Evolutionary conservation across 2,113 vertebrate genomes (phyloP).

Genomic region (Lamprologus tigripictilis): DNA sequence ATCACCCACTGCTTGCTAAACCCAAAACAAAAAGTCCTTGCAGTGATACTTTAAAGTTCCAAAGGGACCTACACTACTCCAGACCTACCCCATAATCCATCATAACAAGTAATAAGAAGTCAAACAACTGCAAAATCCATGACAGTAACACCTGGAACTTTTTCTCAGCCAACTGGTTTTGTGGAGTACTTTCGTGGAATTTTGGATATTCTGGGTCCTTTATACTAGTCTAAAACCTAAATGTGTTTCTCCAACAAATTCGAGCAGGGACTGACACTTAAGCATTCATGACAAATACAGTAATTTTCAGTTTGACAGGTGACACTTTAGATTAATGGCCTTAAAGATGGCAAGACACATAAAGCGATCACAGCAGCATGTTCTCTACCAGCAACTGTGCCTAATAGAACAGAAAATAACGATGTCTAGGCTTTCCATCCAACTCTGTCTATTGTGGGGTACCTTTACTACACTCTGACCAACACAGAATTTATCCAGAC

Average conservation of each 20-base stretch:
- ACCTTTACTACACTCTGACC: not conserved
- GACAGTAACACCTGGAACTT: not conserved
- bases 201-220: not conserved
- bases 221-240: not conserved
- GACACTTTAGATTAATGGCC: not conserved
- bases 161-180: not conserved
- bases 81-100: not conserved
- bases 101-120: not conserved
- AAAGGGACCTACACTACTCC: not conserved
- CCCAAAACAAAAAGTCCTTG: not conserved
- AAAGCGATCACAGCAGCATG: not conserved
- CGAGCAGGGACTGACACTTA: not conserved
- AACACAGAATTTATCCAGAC: not conserved
- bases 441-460: not conserved
- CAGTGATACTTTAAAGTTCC: not conserved
- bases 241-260: not conserved
- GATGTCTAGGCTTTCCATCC: not conserved
- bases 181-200: not conserved
- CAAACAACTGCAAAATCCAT: not conserved
- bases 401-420: constrained; percentile 14
- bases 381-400: not conserved
- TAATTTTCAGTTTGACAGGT: not conserved
- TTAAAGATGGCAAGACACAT: not conserved
- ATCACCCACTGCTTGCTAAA: not conserved
- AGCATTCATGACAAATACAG: not conserved